Base-by-base conservation (phyloP, 2,888 invertebrate species). In the Phalangium opilio region DNA sequence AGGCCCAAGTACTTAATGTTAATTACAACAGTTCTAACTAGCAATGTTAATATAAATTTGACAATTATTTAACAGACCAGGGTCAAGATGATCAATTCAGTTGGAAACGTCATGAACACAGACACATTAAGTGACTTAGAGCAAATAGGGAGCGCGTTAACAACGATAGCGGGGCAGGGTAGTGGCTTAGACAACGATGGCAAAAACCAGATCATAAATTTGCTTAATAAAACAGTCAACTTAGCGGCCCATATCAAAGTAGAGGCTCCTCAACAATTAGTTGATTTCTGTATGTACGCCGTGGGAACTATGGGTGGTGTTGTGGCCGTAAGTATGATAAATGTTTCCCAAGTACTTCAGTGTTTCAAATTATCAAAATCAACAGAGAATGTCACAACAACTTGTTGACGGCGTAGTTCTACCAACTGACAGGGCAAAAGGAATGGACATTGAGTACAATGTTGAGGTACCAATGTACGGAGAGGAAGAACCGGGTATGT, bases 261-360 rank as follows among this genome's bases (percentile, higher is more conserved):
- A 3, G 58, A 58, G 50, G 56, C 57, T 5, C 58, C 58, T n/a
- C 57, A 58, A 43, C 58, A 58, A 38, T 44, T 58, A 15, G 40
- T 58, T 17, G 58, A 57, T 20, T 58, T 58, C 41, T 57, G 54
- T 32, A 56, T 56, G 55, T 57, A 55, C 48, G 57, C 57, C 32
- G 58, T 58, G 8, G 58, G 58, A 32, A 58, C 56, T n/a, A 59
- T 59, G 55, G 58, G 57, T 21, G 57, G 57, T n/a, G 54, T 59
- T 39, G 57, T 57, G 10, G 54, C 51, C n/a, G 59, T 59, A 47
- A 55, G 58, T 52, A 17, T 35, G 8, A 7, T 27, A 27, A 27
- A 7, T 27, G 8, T 27, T 7, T 27, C 27, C 27, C 5, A 27
- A 36, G 15, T 19, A 34, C n/a, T 34, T 32, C n/a, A n/a, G n/a